Percentiles rank a stretch among this genome's conserved stretches.
Conservation (phyloP, 2,888 invertebrate genomes). For the Drosophila fungiperda region DNA sequence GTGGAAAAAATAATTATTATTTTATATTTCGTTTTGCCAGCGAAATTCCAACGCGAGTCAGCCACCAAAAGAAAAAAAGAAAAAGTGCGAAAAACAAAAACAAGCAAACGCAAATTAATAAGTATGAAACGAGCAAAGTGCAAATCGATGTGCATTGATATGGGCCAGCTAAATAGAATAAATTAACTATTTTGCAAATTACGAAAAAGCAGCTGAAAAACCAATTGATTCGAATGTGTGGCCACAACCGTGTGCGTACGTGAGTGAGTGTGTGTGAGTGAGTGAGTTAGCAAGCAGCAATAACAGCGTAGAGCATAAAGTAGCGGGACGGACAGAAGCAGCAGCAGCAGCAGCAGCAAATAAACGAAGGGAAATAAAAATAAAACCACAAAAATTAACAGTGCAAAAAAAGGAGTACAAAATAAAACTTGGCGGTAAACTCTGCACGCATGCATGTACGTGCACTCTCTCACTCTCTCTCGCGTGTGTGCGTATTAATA, state of each 20-base stretch:
- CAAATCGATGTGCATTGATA: constrained; percentile 47
- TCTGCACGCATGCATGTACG: constrained; percentile 38
- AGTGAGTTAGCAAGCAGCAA: constrained; percentile 48
- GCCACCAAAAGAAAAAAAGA: constrained; percentile 38
- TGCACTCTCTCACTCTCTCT: constrained; percentile 13
- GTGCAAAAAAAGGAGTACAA: constrained; percentile 43
- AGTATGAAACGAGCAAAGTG: constrained; percentile 64
- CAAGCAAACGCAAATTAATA: constrained; percentile 26
- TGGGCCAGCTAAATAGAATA: constrained; percentile 60
- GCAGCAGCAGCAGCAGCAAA: constrained; percentile 38
- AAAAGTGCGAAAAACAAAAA: constrained; percentile 51
- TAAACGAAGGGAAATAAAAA: constrained; percentile 71
- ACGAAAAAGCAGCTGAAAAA: constrained; percentile 68
- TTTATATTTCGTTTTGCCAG: constrained; percentile 83
- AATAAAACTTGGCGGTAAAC: constrained; percentile 74
- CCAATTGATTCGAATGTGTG: constrained; percentile 64
- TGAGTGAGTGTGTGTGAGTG: constrained; percentile 33
- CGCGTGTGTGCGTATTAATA: constrained; percentile 29
- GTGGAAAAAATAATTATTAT: constrained; percentile 84
- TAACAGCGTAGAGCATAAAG: constrained; percentile 42
- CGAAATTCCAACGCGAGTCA: constrained; percentile 80
- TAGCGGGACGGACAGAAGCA: constrained; percentile 49
- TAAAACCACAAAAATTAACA: constrained; percentile 53
- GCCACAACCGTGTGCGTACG: constrained; percentile 57
- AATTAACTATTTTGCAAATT: constrained; percentile 73